Percentiles rank a stretch among this genome's conserved stretches.
These are phyloP conservation scores for Sycobia sp. DNA, from an alignment of 1,140 invertebrate species.

Conservation along the genomic window DNA sequence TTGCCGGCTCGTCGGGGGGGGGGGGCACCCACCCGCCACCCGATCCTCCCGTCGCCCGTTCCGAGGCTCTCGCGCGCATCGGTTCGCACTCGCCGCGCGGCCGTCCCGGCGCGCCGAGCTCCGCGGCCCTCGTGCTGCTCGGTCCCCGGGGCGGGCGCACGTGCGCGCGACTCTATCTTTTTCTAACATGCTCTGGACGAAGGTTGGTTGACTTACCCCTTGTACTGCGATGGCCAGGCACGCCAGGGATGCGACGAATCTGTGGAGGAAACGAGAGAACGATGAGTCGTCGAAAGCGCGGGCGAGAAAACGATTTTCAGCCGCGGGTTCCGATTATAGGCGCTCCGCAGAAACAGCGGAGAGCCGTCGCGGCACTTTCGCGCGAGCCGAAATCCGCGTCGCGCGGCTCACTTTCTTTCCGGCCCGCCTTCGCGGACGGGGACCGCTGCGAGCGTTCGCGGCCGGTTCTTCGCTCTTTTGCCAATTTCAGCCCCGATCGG, in stretches of 20 bases:
- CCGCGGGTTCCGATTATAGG: too few relatives aligned
- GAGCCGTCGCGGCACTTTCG: too few relatives aligned
- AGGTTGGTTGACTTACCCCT: conserved; percentile 56
- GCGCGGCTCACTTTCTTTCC: too few relatives aligned
- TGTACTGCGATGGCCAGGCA: conserved; percentile 48
- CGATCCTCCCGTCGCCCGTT: not conserved
- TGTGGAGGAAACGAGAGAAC: conserved; percentile 40
- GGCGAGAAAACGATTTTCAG: too few relatives aligned
- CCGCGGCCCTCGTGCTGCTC: not conserved
- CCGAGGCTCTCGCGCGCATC: not conserved
- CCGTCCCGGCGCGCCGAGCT: not conserved
- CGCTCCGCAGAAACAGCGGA: too few relatives aligned
- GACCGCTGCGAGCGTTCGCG: too few relatives aligned
- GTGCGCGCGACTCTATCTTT: not conserved
- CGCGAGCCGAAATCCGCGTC: too few relatives aligned
- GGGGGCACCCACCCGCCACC: too few relatives aligned
- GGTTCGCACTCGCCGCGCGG: conserved; percentile 13
- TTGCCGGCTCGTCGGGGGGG: not conserved
- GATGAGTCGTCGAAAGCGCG: not conserved
- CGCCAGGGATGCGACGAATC: conserved; percentile 53
- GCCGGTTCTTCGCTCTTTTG: too few relatives aligned
- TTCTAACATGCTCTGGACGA: too few relatives aligned
- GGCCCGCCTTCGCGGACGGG: too few relatives aligned
- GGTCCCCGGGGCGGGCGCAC: not conserved
- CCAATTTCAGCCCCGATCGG: too few relatives aligned